Evolutionary conservation across 2,113 vertebrate genomes (phyloP).

Genomic region (Myotis davidii): DNA sequence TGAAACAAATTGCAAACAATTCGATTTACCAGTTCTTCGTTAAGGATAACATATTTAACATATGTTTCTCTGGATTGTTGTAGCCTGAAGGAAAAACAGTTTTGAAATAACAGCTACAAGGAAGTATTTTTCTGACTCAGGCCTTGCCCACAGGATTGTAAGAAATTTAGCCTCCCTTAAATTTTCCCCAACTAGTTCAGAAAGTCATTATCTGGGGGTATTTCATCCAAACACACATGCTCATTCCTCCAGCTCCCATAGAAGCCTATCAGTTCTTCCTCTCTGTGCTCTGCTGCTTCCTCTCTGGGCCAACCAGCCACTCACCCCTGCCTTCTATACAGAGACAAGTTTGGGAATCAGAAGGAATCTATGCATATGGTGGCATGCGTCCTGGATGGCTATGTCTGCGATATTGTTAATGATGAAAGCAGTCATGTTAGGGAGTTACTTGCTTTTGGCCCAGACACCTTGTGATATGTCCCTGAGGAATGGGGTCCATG

Average conservation of each 20-base stretch:
- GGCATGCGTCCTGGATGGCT: accelerated
- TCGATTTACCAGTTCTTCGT: conserved; percentile 2
- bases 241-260: not conserved
- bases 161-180: conserved; percentile 37
- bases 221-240: not conserved
- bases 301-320: not conserved
- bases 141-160: conserved; percentile 56
- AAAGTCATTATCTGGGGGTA: not conserved
- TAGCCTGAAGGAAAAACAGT: conserved; percentile 42
- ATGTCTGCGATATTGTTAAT: not conserved
- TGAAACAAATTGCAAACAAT: conserved; percentile 57
- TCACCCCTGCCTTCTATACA: not conserved
- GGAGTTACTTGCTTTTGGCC: not conserved
- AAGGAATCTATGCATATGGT: not conserved
- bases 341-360: not conserved
- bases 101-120: conserved; percentile 50
- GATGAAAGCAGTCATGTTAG: not conserved
- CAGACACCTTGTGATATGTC: not conserved
- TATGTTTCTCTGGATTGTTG: conserved; percentile 58
- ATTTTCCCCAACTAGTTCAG: conserved; percentile 18
- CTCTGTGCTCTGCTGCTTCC: not conserved
- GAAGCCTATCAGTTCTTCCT: not conserved
- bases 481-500: too few species aligned
- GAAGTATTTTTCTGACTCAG: conserved; percentile 58
- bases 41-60: conserved; percentile 53